A percentile compares a stretch with the other conserved stretches of the same genome.
phyloP scores from a whole-genome alignment of 2,797 vertebrate species.

The Emys orbicularis region DNA sequence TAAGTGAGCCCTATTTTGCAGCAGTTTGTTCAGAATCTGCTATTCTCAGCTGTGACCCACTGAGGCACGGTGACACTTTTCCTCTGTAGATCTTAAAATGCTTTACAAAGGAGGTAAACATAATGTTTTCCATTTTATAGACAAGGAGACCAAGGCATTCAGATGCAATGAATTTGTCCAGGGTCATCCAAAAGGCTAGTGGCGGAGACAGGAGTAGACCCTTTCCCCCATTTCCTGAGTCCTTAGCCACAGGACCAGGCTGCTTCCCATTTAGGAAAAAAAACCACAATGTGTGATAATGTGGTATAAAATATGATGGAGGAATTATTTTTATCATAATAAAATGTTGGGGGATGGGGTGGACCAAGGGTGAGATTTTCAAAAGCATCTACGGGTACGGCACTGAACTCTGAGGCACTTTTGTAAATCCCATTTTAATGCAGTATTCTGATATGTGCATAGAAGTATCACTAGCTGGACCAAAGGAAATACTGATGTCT shows the following conservation, averaged over 20 bases:
- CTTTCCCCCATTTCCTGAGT: background rate
- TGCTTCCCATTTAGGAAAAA: background rate
- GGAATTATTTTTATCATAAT: background rate
- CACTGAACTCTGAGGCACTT: background rate
- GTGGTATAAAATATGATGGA: background rate
- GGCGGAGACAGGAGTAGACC: no score
- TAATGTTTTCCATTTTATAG: no score
- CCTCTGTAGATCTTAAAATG: no score
- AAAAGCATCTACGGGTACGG: no score
- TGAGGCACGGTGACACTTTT: no score
- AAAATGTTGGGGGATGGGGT: accelerated
- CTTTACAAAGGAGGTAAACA: no score
- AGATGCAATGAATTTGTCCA: no score
- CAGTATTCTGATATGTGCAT: background rate
- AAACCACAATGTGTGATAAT: background rate
- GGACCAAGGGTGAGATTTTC: background rate
- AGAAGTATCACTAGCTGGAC: background rate
- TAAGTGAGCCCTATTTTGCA: no score
- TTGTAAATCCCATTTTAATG: background rate
- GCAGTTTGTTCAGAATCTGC: no score
- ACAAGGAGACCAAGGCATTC: no score
- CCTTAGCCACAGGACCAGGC: background rate
- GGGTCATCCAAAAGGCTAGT: no score
- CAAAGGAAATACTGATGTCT: background rate
- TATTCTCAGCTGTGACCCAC: no score